Conservation (phyloP, 2,797 vertebrate species). For the Ctenosaura bakeri region DNA sequence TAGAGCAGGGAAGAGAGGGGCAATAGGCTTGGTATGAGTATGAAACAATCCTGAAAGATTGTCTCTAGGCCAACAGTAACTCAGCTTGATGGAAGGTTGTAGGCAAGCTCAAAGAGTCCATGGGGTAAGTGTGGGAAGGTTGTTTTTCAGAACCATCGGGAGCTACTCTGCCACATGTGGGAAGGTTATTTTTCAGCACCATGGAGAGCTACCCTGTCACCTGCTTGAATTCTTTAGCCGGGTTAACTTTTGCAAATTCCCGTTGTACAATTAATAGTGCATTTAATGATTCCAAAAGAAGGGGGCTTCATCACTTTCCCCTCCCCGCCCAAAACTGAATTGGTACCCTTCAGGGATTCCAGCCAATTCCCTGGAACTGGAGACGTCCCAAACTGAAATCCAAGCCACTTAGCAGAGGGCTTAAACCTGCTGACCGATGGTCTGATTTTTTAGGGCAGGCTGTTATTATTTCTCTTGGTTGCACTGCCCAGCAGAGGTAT, state of each 20-base stretch:
- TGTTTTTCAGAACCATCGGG: rapidly evolving
- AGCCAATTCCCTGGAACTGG: not conserved
- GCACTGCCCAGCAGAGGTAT: too few relatives aligned
- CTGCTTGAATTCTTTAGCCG: not conserved
- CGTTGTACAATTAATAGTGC: not conserved
- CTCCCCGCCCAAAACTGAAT: constrained; percentile 20
- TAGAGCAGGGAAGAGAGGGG: too few relatives aligned
- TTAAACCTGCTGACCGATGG: constrained; percentile 47
- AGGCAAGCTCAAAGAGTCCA: rapidly evolving
- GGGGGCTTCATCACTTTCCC: not conserved
- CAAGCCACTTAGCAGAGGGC: constrained; percentile 41
- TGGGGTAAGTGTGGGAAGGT: not conserved
- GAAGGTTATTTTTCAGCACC: rapidly evolving
- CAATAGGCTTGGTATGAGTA: not conserved
- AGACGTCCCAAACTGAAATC: constrained; percentile 24
- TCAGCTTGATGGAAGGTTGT: not conserved
- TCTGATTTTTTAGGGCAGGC: too few relatives aligned
- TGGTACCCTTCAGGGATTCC: constrained; percentile 3
- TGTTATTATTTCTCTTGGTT: too few relatives aligned
- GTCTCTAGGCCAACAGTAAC: not conserved
- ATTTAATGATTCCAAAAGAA: rapidly evolving
- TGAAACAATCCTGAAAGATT: not conserved
- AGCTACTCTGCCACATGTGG: not conserved
- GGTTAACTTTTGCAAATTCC: not conserved
- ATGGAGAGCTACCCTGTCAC: rapidly evolving